These are phyloP conservation scores for Vultur gryphus DNA, from an alignment of 2,797 vertebrate species.

Conservation along the genomic window DNA sequence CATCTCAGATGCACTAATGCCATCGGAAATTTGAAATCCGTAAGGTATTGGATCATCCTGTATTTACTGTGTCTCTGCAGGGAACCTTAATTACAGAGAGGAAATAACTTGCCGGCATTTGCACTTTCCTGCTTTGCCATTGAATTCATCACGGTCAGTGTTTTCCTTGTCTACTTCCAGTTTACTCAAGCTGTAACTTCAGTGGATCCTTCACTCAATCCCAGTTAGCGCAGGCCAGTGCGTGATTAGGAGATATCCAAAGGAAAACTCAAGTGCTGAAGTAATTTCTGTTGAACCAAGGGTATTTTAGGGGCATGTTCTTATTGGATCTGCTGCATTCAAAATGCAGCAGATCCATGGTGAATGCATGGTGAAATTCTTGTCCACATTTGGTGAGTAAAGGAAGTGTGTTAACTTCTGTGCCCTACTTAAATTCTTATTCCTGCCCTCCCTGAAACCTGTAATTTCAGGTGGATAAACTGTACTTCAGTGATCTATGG, in stretches of 20 bases:
- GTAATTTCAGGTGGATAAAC: not conserved
- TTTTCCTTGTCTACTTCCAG: not conserved
- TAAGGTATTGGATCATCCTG: conserved; percentile 37
- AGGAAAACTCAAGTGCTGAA: not conserved
- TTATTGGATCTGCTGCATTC: not conserved
- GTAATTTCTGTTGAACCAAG: not conserved
- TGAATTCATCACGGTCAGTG: conserved; percentile 25
- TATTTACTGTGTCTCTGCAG: conserved; percentile 45
- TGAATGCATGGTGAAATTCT: not conserved
- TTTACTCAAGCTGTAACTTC: not conserved
- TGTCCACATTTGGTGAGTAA: not conserved
- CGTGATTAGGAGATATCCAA: not conserved
- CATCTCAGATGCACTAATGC: conserved; percentile 36
- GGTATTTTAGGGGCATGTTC: not conserved
- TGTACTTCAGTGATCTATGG: not conserved
- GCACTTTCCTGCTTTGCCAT: conserved; percentile 28
- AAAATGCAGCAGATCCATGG: not conserved
- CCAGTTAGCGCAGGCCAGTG: not conserved
- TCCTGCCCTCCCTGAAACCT: not conserved
- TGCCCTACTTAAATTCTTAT: not conserved
- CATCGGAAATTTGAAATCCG: conserved; percentile 53
- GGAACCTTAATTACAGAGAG: conserved; percentile 58
- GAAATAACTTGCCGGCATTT: conserved; percentile 52
- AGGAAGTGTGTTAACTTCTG: not conserved
- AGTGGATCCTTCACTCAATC: not conserved